Percentiles rank a stretch among this genome's conserved stretches.
phyloP scores from a whole-genome alignment of 1,140 invertebrate genomes.

The Daktulosphaira vitifoliae region DNA sequence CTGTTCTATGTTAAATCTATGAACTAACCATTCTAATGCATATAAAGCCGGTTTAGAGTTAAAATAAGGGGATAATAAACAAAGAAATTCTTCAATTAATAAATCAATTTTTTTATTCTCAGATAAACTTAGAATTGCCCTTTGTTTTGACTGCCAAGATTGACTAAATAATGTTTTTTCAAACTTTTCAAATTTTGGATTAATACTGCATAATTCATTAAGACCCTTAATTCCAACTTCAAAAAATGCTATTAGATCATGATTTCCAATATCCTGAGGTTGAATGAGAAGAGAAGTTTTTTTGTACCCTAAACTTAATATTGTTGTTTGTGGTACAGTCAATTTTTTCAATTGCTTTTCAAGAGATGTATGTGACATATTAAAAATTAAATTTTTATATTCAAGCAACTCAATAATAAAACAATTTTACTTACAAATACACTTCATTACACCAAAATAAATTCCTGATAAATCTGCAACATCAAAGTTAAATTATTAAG shows the following conservation, averaged over 20 bases:
- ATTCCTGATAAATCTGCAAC: too few species aligned
- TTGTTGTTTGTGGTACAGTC: conserved; percentile 64
- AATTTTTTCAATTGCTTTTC: conserved; percentile 72
- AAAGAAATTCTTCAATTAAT: conserved; percentile 69
- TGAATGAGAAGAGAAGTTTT: conserved; percentile 78
- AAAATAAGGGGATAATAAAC: conserved; percentile 77
- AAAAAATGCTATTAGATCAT: conserved; percentile 73
- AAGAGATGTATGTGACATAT: conserved; percentile 57
- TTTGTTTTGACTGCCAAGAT: conserved; percentile 63
- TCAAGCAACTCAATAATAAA: too few species aligned
- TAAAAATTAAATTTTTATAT: too few species aligned
- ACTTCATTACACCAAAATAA: too few species aligned
- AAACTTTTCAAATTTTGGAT: conserved; percentile 63
- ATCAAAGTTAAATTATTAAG: too few species aligned
- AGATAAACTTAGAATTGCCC: conserved; percentile 63
- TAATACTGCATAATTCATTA: conserved; percentile 64
- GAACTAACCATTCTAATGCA: conserved; percentile 79
- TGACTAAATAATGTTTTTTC: conserved; percentile 66
- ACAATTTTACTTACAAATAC: too few species aligned
- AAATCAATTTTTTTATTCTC: conserved; percentile 67
- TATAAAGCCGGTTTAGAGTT: conserved; percentile 74
- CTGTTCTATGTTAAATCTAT: conserved; percentile 74
- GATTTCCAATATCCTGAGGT: conserved; percentile 73
- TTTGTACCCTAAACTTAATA: conserved; percentile 57
- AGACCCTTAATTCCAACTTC: conserved; percentile 76